Percentiles rank a stretch among this genome's conserved stretches.
Evolutionary conservation across 2,113 vertebrate species (phyloP).

Genomic region (Delphinus delphis): DNA sequence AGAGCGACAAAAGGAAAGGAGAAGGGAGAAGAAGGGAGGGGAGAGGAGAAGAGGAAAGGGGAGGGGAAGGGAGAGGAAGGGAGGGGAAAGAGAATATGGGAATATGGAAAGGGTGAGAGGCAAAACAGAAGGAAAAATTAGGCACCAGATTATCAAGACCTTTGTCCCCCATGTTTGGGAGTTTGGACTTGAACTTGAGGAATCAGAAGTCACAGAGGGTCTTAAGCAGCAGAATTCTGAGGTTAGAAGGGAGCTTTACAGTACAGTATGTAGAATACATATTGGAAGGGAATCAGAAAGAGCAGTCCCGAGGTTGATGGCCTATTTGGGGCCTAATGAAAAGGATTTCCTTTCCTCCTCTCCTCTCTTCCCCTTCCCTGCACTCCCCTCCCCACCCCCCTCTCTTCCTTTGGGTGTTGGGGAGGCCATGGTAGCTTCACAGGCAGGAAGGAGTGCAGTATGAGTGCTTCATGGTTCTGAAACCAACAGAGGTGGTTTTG

Average conservation of each 20-base stretch:
- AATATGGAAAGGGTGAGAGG: not conserved
- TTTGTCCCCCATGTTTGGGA: not conserved
- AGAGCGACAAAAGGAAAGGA: not conserved
- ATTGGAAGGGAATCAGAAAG: not conserved
- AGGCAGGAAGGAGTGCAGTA: not conserved
- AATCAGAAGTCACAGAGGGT: not conserved
- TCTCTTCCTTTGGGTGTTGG: not conserved
- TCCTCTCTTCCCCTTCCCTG: too few relatives aligned
- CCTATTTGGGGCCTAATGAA: not conserved
- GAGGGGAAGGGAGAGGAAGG: not conserved
- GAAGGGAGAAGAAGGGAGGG: not conserved
- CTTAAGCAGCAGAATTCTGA: not conserved
- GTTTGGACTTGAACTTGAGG: not conserved
- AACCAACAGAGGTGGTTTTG: constrained; percentile 24
- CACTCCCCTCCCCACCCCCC: fast-evolving
- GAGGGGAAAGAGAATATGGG: not conserved
- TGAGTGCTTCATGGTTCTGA: not conserved
- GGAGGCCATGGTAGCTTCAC: not conserved
- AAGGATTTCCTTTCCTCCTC: not conserved
- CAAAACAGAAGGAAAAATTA: not conserved
- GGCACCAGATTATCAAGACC: not conserved
- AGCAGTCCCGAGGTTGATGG: not conserved
- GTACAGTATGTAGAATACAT: not conserved
- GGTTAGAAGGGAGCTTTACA: not conserved
- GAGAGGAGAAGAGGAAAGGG: not conserved